Evolutionary conservation across 1,140 invertebrate species (phyloP).

Genomic region (Brachionus angularis): DNA sequence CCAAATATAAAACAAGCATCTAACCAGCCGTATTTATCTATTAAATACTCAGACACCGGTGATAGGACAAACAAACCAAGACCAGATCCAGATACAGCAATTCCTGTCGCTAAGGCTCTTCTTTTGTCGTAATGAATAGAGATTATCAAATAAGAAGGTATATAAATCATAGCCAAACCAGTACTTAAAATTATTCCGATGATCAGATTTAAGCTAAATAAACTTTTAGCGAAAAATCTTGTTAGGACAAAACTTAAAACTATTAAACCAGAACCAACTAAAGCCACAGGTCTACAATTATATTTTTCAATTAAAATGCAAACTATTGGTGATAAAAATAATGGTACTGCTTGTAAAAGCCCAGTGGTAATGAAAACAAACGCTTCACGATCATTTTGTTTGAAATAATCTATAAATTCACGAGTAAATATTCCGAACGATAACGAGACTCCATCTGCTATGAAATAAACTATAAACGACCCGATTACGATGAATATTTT

Average conservation of each 20-base stretch:
- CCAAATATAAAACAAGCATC: conserved; percentile 39
- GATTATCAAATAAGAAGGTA: conserved; percentile 80
- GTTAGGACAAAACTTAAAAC: conserved; percentile 19
- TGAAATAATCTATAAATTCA: conserved; percentile 35
- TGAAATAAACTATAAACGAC: conserved; percentile 36
- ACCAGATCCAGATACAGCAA: conserved; percentile 63
- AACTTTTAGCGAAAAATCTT: conserved; percentile 46
- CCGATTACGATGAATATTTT: conserved; percentile 36
- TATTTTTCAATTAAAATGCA: conserved; percentile 33
- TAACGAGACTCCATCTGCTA: conserved; percentile 35
- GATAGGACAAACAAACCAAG: conserved; percentile 54
- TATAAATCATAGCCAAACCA: conserved; percentile 81
- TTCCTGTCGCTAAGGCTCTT: conserved; percentile 80
- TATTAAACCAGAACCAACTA: conserved; percentile 28
- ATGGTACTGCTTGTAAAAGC: conserved; percentile 37
- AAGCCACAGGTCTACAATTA: conserved; percentile 18
- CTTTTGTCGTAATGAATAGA: conserved; percentile 89
- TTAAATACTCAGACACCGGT: conserved; percentile 49
- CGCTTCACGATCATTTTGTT: neutral
- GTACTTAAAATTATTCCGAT: conserved; percentile 64
- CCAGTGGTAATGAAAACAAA: conserved; percentile 10
- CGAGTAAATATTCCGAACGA: conserved; percentile 43
- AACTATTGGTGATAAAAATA: conserved; percentile 13
- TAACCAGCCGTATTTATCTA: conserved; percentile 47
- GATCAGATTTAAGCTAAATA: neutral